These are phyloP conservation scores for Cricetomys ansorgei DNA, from an alignment of 2,113 vertebrate genomes.

Conservation along the genomic window DNA sequence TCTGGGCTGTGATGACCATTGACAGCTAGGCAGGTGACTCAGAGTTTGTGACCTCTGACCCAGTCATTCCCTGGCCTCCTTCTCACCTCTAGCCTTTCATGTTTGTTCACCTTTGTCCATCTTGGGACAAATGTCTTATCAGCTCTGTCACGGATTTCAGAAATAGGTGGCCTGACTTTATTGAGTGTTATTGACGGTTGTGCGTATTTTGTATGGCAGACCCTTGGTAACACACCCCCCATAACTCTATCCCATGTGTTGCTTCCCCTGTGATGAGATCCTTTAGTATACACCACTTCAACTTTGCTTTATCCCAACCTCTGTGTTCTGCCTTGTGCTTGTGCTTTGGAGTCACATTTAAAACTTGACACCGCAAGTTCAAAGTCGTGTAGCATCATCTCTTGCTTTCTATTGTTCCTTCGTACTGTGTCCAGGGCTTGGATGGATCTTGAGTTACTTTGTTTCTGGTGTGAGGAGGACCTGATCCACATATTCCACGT, in stretches of 20 bases:
- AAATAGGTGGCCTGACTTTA: background rate
- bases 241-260: background rate
- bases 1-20: background rate
- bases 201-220: background rate
- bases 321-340: background rate
- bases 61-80: rapidly evolving
- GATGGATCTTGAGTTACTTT: background rate
- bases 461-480: background rate
- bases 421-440: background rate
- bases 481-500: background rate
- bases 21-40: no score
- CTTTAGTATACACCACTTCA: background rate
- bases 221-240: background rate
- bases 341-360: background rate
- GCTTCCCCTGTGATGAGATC: background rate
- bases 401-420: background rate
- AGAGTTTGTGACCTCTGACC: background rate
- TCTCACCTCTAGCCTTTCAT: background rate
- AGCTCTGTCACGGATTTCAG: background rate
- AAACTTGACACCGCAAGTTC: background rate
- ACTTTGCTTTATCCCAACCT: background rate
- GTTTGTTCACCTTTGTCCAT: background rate
- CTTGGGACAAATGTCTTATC: background rate
- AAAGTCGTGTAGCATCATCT: background rate
- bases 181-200: background rate